Conservation (phyloP, 2,113 vertebrate genomes). For the Phrynocephalus versicolor region DNA sequence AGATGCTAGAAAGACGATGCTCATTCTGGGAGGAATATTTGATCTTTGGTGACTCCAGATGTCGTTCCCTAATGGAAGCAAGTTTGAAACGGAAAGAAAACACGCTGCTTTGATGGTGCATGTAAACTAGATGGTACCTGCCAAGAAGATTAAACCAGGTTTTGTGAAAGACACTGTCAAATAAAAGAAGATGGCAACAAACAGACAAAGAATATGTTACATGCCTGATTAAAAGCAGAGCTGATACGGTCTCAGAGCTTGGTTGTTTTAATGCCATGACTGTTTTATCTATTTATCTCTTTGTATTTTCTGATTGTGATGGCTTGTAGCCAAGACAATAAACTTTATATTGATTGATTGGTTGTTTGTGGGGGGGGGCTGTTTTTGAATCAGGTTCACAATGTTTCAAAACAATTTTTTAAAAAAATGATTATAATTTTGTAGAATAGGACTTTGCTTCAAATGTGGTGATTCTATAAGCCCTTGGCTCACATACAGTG, state of each 20-base stretch:
- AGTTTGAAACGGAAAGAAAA: background rate
- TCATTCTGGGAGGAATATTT: background rate
- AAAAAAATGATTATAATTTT: too few relatives aligned
- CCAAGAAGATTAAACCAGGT: slow-evolving; percentile 57
- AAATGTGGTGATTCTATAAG: too few relatives aligned
- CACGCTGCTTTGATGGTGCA: slow-evolving; percentile 37
- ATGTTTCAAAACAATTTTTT: too few relatives aligned
- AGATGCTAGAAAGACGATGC: background rate
- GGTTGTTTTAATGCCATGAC: too few relatives aligned
- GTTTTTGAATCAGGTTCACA: too few relatives aligned
- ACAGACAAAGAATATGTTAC: slow-evolving; percentile 62
- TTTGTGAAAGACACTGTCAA: slow-evolving; percentile 55
- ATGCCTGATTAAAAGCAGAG: slow-evolving; percentile 63
- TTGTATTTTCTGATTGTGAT: too few relatives aligned
- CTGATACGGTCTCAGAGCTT: slow-evolving; percentile 51
- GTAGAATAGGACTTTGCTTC: too few relatives aligned
- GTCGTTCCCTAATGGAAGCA: background rate
- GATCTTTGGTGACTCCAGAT: background rate
- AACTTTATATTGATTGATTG: too few relatives aligned
- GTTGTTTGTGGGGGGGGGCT: too few relatives aligned
- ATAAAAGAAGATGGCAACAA: slow-evolving; percentile 33
- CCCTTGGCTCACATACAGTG: too few relatives aligned
- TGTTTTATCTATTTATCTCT: too few relatives aligned
- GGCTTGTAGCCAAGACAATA: too few relatives aligned
- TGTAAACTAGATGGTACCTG: slow-evolving; percentile 37